Percentiles rank a stretch among this genome's conserved stretches.
These are phyloP conservation scores for Margarornis squamiger DNA, from an alignment of 2,797 vertebrate genomes.

Conservation along the genomic window DNA sequence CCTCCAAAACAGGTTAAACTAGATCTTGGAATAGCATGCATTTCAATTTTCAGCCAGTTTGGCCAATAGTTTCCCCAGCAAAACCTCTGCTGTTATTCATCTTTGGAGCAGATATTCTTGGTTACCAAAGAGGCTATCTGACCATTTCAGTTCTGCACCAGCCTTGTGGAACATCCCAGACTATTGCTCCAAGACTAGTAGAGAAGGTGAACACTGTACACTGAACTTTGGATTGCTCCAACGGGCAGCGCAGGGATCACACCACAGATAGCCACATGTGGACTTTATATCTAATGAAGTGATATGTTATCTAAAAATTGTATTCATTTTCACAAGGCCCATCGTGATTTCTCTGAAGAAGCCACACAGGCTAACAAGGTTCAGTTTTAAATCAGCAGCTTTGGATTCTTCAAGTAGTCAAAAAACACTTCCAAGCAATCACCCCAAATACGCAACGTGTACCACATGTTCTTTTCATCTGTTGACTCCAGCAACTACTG, in stretches of 20 bases:
- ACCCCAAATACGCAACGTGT: neutral
- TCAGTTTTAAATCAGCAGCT: neutral
- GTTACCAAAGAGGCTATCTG: neutral
- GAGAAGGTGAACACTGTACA: neutral
- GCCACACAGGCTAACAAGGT: neutral
- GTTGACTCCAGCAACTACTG: neutral
- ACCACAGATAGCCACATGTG: neutral
- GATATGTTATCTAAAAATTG: neutral
- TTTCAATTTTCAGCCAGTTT: neutral
- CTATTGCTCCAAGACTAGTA: neutral
- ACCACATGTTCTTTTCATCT: neutral
- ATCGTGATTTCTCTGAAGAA: neutral
- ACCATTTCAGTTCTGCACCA: neutral
- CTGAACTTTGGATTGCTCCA: neutral
- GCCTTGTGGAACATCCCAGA: neutral
- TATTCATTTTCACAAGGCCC: neutral
- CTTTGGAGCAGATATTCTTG: neutral
- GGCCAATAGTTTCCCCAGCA: neutral
- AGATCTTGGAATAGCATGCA: neutral
- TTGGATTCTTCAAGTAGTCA: neutral
- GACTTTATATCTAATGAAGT: neutral
- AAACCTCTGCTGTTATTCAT: neutral
- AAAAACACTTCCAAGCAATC: neutral
- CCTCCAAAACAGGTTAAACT: neutral
- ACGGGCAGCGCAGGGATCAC: neutral